Evolutionary conservation across 2,797 vertebrate species (phyloP), one percentile per base, ranked within the genome.

Genomic region (Peromyscus attwateri): DNA sequence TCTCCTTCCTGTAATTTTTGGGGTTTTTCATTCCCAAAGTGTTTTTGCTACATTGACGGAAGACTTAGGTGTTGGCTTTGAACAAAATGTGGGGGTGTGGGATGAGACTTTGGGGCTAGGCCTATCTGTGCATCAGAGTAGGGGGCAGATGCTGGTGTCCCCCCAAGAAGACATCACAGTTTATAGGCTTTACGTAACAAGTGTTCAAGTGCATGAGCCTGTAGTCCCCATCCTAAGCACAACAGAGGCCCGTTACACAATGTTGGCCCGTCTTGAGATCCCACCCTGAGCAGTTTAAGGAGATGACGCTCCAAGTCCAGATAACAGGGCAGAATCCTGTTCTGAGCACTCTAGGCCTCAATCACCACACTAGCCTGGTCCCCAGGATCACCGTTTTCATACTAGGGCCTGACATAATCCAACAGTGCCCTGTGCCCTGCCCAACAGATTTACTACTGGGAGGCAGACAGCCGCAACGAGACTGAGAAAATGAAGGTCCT

Each of bases 391-490:
- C n/a, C 6, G 10, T 31, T 1, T 75, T n/a, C 25, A 17, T 8
- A 23, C 16, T 0, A 0, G 52, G 1, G 17, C 31, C 23, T 1
- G 0, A 23, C 0, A 0, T 0, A 13, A 6, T 23, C 34, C 1
- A 13, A 21, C 46, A 25, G 29, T 55, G 11, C 66, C 60, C n/a
- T 46, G 11, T 2, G 0, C 73, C 91, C 23, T 84, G 71, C 27
- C 76, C 14, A 1, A 75, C 97, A 99, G 99, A 98, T 99, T 93
- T 99, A 99, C 98, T 99, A 99, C 98, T 99, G 99, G 99, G 99
- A 99, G 98, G 98, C 98, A 0, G 99, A 99, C 70, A 80, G 97
- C 93, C 99, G 98, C 98, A 99, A 99, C 4, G 99, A 99, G 93
- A 99, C 98, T 0, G 99, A 99, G 98, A 99, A 99, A 92, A 98